Percentiles rank a stretch among this genome's conserved stretches.
These are phyloP conservation scores for Drosophila aff. DNA, from an alignment of 1,140 invertebrate genomes.

Conservation along the genomic window DNA sequence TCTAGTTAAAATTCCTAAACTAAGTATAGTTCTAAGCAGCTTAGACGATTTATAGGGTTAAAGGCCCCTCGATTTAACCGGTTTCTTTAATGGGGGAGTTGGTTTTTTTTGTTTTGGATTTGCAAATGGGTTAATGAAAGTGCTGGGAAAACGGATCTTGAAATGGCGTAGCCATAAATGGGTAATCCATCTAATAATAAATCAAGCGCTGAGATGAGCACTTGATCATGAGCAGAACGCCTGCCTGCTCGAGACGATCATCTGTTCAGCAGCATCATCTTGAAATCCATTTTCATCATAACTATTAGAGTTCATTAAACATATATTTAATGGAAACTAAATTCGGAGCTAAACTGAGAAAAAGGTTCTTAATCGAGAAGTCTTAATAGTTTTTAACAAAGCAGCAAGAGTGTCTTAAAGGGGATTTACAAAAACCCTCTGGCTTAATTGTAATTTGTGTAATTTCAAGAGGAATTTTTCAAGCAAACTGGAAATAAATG, in stretches of 20 bases:
- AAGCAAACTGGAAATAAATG: not conserved
- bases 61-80: constrained; percentile 35
- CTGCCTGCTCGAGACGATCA: constrained; percentile 17
- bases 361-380: not conserved
- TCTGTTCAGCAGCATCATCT: constrained; percentile 14
- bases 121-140: constrained; percentile 1
- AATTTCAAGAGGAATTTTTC: constrained; percentile 1
- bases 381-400: not conserved
- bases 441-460: not conserved
- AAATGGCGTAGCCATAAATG: constrained; percentile 1
- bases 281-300: not conserved
- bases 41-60: constrained; percentile 42
- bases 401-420: not conserved
- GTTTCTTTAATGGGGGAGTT: constrained; percentile 21
- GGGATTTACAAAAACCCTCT: not conserved
- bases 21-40: constrained; percentile 4
- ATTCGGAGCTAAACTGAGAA: not conserved
- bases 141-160: constrained; percentile 21
- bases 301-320: not conserved
- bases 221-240: constrained; percentile 4
- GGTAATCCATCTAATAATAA: constrained; percentile 27
- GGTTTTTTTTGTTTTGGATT: not conserved
- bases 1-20: not conserved
- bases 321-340: not conserved
- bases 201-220: constrained; percentile 28